Percentiles rank a stretch among this genome's conserved stretches.
Evolutionary conservation across 2,113 vertebrate species (phyloP).

Genomic region (Misgurnus mizolepis): DNA sequence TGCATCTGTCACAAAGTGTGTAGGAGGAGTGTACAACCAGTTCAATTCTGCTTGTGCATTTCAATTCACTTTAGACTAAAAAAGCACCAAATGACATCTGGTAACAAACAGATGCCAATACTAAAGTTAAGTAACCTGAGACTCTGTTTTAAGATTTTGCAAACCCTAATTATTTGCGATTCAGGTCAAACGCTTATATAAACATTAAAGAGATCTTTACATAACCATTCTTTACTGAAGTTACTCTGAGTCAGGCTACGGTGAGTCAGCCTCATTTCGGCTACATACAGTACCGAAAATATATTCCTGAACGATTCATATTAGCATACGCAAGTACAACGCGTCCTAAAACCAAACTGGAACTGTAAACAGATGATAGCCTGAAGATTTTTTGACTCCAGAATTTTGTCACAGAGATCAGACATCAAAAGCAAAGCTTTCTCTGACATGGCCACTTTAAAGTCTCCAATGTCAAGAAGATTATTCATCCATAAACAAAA

Average conservation of each 20-base stretch:
- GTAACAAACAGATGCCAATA: background rate
- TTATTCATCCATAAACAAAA: background rate
- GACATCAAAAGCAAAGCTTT: slow-evolving; percentile 21
- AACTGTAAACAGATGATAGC: no score
- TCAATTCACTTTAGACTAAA: background rate
- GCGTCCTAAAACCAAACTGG: background rate
- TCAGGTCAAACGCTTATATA: slow-evolving; percentile 37
- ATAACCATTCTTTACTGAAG: slow-evolving; percentile 31
- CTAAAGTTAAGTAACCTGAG: background rate
- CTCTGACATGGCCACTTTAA: background rate
- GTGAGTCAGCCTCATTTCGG: slow-evolving; percentile 34
- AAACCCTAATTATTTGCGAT: slow-evolving; percentile 12
- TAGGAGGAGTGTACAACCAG: no score
- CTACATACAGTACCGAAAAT: slow-evolving; percentile 8
- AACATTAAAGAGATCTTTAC: slow-evolving; percentile 38
- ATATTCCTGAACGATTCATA: background rate
- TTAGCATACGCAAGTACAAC: background rate
- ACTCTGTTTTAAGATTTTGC: background rate
- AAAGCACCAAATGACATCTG: background rate
- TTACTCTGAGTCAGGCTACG: slow-evolving; percentile 31
- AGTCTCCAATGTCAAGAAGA: background rate
- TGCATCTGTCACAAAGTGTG: no score
- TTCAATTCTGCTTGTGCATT: background rate
- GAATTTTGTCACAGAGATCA: background rate
- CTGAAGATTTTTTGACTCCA: background rate